These are phyloP conservation scores for Branchipolynoe longqiensis DNA, from an alignment of 2,888 invertebrate genomes.

Conservation along the genomic window DNA sequence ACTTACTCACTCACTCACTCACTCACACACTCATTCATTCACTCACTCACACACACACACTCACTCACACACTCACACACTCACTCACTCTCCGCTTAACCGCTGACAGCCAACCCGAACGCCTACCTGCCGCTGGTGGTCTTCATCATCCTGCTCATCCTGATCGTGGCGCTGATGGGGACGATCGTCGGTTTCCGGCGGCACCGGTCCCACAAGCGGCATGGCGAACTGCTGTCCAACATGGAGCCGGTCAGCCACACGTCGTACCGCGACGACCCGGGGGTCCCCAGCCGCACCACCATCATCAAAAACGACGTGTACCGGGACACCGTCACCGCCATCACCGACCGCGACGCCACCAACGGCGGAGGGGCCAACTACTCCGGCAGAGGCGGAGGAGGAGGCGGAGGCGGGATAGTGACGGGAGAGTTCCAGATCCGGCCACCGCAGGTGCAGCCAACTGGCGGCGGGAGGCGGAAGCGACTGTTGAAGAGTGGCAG, in stretches of 20 bases:
- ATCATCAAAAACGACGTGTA: slow-evolving; percentile 46
- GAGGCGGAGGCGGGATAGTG: not conserved
- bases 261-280: slow-evolving; percentile 41
- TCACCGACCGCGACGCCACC: slow-evolving; percentile 1
- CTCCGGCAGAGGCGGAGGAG: not conserved
- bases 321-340: slow-evolving; percentile 34
- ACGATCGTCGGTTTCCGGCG: slow-evolving; percentile 35
- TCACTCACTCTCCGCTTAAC: not conserved
- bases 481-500: not conserved
- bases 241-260: slow-evolving; percentile 26
- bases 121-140: slow-evolving; percentile 46
- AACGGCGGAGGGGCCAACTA: not conserved
- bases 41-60: too few relatives aligned
- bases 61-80: too few relatives aligned
- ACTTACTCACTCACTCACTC: too few relatives aligned
- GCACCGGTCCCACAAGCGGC: slow-evolving; percentile 14
- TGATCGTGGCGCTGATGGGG: slow-evolving; percentile 28
- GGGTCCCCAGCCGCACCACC: not conserved
- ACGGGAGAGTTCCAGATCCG: slow-evolving; percentile 24
- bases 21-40: too few relatives aligned
- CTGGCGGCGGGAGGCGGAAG: not conserved
- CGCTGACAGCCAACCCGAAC: slow-evolving; percentile 26
- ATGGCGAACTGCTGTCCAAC: slow-evolving; percentile 33
- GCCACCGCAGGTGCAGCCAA: not conserved
- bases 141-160: slow-evolving; percentile 53